Evolutionary conservation across 2,113 vertebrate species (phyloP).

Genomic region (Corythornis cristatus): DNA sequence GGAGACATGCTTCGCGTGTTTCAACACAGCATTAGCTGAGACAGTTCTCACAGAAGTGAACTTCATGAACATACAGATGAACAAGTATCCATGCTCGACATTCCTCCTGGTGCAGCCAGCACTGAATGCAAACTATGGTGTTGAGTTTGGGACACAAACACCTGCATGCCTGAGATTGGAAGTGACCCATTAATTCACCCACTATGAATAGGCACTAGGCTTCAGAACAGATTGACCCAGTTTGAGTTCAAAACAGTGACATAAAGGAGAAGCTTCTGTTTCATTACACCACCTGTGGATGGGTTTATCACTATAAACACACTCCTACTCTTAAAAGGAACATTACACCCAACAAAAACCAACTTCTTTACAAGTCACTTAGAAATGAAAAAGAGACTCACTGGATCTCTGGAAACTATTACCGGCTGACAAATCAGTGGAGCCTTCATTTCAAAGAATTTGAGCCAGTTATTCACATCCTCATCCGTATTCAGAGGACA

Average conservation of each 20-base stretch:
- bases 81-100: neutral
- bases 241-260: neutral
- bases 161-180: neutral
- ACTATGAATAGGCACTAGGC: neutral
- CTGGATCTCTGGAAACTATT: slow-evolving; percentile 93
- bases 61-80: neutral
- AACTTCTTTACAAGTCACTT: neutral
- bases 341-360: neutral
- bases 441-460: slow-evolving; percentile 90
- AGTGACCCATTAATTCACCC: neutral
- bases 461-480: slow-evolving; percentile 90
- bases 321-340: neutral
- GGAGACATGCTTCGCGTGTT: neutral
- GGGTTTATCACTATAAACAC: neutral
- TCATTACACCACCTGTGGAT: neutral
- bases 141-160: neutral
- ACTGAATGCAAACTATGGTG: neutral
- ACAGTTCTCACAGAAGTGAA: neutral
- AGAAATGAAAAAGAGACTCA: slow-evolving; percentile 72
- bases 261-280: neutral
- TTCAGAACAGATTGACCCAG: neutral
- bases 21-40: neutral
- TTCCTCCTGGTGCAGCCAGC: neutral
- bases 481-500: slow-evolving; percentile 88
- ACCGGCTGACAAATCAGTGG: slow-evolving; percentile 94